Percentiles rank a stretch among this genome's conserved stretches.
Conservation (phyloP, 2,113 vertebrate species). For the Salvelinus namaycush region DNA sequence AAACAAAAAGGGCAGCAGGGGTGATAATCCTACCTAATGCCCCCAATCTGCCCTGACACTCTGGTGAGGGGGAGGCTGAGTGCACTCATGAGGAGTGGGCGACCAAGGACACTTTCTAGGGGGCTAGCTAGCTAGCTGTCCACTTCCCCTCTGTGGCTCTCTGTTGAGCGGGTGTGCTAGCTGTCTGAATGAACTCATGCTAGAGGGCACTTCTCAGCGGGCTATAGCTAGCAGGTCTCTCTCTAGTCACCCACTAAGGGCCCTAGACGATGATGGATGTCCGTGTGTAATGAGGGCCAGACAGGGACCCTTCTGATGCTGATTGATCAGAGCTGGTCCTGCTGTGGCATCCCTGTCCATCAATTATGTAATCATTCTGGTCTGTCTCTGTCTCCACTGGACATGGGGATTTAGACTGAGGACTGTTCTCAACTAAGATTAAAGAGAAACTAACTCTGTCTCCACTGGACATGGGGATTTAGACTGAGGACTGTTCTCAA, state of each 20-base stretch:
- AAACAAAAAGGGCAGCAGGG: constrained; percentile 62
- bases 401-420: background rate
- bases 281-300: constrained; percentile 19
- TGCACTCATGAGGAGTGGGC: constrained; percentile 61
- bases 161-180: constrained; percentile 34
- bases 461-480: constrained; percentile 16
- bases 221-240: background rate
- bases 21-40: constrained; percentile 64
- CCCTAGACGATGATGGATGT: background rate
- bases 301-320: constrained; percentile 34
- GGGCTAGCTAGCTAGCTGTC: constrained; percentile 3
- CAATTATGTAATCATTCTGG: constrained; percentile 53
- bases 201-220: constrained; percentile 23
- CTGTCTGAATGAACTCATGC: constrained; percentile 63
- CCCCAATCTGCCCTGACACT: constrained; percentile 55
- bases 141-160: background rate
- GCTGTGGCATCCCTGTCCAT: constrained; percentile 38
- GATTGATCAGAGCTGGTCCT: constrained; percentile 54
- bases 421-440: constrained; percentile 5
- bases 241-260: background rate
- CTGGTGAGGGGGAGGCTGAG: constrained; percentile 57
- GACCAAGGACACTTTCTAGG: constrained; percentile 53
- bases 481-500: constrained; percentile 8
- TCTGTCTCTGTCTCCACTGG: constrained; percentile 28
- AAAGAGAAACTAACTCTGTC: constrained; percentile 9